Percentiles rank a stretch among this genome's conserved stretches.
Evolutionary conservation across 2,888 invertebrate genomes (phyloP).

Genomic region (Chironomus riparius): DNA sequence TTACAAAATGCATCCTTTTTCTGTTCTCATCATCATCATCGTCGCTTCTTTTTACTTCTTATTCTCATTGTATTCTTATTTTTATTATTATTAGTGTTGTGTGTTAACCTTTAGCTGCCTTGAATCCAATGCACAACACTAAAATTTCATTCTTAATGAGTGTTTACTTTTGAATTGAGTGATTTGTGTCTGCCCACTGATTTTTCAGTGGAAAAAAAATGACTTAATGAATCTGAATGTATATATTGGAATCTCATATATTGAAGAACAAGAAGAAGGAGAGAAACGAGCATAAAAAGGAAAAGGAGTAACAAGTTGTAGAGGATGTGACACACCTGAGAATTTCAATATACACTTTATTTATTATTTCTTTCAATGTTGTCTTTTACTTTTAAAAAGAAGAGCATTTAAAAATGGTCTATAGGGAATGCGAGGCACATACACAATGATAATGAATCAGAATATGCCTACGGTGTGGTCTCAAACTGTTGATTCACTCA

Average conservation of each 20-base stretch:
- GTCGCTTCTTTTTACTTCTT: not conserved
- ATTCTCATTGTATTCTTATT: not conserved
- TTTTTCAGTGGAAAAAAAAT: conserved; percentile 11
- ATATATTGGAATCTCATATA: not conserved
- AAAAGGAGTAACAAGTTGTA: not conserved
- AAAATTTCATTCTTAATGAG: conserved; percentile 7
- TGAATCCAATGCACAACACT: not conserved
- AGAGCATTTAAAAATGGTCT: too few relatives aligned
- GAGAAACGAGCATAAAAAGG: not conserved
- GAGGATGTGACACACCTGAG: conserved; percentile 12
- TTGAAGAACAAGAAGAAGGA: not conserved
- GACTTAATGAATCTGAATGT: conserved; percentile 20
- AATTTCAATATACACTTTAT: not conserved
- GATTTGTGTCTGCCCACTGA: conserved; percentile 17
- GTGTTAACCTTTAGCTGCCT: too few relatives aligned
- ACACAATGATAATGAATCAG: not conserved
- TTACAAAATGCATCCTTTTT: not conserved
- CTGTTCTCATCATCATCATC: not conserved
- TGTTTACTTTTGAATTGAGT: conserved; percentile 24
- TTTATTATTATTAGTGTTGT: too few relatives aligned
- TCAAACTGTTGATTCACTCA: not conserved
- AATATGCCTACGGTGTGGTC: conserved; percentile 1
- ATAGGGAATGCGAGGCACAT: too few relatives aligned
- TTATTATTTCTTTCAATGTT: too few relatives aligned
- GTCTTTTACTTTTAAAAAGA: too few relatives aligned